Evolutionary conservation across 2,888 invertebrate species (phyloP), one percentile per base, ranked within the genome.

Genomic region (Peribatodes rhomboidaria): DNA sequence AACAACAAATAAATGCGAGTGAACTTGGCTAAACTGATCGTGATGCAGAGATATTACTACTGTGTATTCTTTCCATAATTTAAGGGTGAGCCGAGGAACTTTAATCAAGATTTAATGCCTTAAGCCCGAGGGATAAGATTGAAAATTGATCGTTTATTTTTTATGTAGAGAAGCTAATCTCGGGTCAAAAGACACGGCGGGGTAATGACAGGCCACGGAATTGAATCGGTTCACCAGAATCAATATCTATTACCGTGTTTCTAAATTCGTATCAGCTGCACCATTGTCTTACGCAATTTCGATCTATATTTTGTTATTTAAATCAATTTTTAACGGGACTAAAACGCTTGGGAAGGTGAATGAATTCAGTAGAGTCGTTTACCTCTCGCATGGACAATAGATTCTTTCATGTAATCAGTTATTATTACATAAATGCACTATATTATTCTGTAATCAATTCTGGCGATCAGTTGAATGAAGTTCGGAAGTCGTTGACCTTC

Each of bases 141-240:
- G 62, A 63, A 61, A 54, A 49, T 67, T 42, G 52, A 33, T 53
- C 14, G 46, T 31, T 10, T 13, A 52, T 46, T 65, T 61, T 65
- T 65, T 65, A 22, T 56, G 47, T 46, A 52, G 55, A 56, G 47
- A 46, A 56, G 56, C 67, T 69, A 82, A 88, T 84, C 79, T 73
- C 75, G 74, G 89, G 89, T 91, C 92, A 91, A 86, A 86, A 88
- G 87, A 88, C 87, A 88, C 88, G 87, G 87, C 80, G 65, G 73
- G 71, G 79, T 91, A 92, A 92, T 91, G 82, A 91, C 85, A 90
- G 87, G 83, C 82, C 81, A 76, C 71, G 75, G 78, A 79, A 85
- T 80, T 79, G 81, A 77, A 77, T 79, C 78, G 76, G 76, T 76
- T 77, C 79, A 66, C 62, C 76, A 78, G 82, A 86, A 86, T 82